Base-by-base conservation (phyloP, 2,888 invertebrate genomes). In the Sipha maydis region DNA sequence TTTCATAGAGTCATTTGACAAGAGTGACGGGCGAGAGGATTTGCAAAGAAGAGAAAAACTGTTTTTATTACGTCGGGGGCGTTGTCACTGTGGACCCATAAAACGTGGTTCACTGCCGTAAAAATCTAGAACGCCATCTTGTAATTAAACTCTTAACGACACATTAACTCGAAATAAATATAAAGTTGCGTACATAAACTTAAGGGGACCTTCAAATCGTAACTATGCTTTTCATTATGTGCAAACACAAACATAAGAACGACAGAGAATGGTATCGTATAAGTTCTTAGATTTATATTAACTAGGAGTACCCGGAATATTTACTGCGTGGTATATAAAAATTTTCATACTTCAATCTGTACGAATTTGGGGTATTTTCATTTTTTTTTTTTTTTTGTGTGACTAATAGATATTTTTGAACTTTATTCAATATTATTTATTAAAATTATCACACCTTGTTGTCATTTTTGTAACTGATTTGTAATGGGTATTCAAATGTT, bases 91-190 rank as follows among this genome's bases (percentile, higher is more conserved):
- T 25, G 41, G 28, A 41, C 67, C 28, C 84, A 61, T 85, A 85
- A 85, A 85, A 69, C 69, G 78, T 54, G 71, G 69, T 48, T 69
- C 84, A 41, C 67, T 19, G 41, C 61, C 84, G 75, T 73, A 61
- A 77, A 67, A 77, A 67, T 61, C 69, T 48, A 85, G 67, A 85
- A 85, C 69, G 85, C 85, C 85, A 85, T 85, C 48, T 78, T 78
- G 78, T 85, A 85, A 85, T 85, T 85, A 85, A 85, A 85, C 78
- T 54, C 78, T 78, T 78, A 78, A 77, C 78, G 85, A 78, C 85
- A 69, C 85, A 85, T 85, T 85, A 85, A 85, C 48, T 61, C 31
- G 8, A 85, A 73, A 73, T 83, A 82, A 80, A 34, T 73, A 73
- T 73, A 34, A 19, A 14, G 21, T 21, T 5, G 73, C 73, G 73